Conservation (phyloP, 2,113 vertebrate genomes). For the Archilochus colubris region DNA sequence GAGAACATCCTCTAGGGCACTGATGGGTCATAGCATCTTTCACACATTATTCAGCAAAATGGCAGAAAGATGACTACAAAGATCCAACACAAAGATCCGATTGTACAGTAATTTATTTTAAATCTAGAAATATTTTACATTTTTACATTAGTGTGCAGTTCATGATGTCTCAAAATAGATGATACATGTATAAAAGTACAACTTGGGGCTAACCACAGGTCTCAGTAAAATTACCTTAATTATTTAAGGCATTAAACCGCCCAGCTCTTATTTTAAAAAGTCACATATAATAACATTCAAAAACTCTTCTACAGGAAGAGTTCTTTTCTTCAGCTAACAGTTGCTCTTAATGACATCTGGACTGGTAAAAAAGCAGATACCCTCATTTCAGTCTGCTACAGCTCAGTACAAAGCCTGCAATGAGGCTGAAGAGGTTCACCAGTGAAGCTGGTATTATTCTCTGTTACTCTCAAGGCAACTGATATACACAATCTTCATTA, state of each 20-base stretch:
- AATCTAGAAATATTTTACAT: constrained; percentile 77
- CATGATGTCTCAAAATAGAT: constrained; percentile 73
- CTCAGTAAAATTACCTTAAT: constrained; percentile 68
- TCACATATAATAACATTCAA: constrained; percentile 73
- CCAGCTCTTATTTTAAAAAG: constrained; percentile 50
- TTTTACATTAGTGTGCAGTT: constrained; percentile 81
- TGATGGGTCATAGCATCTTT: background rate
- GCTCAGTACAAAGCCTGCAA: constrained; percentile 17
- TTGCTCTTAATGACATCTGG: constrained; percentile 44
- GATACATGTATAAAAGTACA: constrained; percentile 68
- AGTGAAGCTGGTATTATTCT: background rate
- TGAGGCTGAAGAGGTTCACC: background rate
- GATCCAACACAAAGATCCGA: background rate
- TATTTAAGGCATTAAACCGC: constrained; percentile 64
- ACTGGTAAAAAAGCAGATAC: constrained; percentile 52
- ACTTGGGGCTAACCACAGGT: constrained; percentile 56
- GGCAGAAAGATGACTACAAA: background rate
- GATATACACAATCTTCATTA: background rate
- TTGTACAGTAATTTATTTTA: constrained; percentile 74
- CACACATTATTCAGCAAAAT: background rate
- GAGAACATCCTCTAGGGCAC: background rate
- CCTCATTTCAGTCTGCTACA: constrained; percentile 40
- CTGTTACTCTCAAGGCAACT: background rate
- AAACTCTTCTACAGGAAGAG: constrained; percentile 8
- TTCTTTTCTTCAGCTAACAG: background rate